Percentiles rank a stretch among this genome's conserved stretches.
phyloP scores from a whole-genome alignment of 2,888 invertebrate species.

The Thelaira solivaga region DNA sequence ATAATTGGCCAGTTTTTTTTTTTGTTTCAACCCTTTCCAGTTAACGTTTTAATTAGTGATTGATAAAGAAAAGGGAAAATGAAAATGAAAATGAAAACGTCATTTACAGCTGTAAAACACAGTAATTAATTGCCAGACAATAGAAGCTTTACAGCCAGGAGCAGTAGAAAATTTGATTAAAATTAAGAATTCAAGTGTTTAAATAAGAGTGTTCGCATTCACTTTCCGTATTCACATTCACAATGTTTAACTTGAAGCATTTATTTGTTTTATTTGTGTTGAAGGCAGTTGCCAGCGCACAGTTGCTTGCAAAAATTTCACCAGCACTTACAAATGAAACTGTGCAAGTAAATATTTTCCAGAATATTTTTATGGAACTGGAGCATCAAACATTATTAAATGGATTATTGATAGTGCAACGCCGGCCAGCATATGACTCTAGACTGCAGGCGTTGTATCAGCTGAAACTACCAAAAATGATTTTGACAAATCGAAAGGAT shows the following conservation, averaged over 20 bases:
- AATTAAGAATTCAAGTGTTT: not conserved
- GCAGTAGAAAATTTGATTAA: too few species aligned
- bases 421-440: not conserved
- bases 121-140: too few species aligned
- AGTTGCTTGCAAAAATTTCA: not conserved
- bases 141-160: too few species aligned
- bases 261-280: not conserved
- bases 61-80: too few species aligned
- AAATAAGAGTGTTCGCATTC: not conserved
- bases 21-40: too few species aligned
- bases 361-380: conserved; percentile 1
- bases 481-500: not conserved
- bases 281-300: not conserved
- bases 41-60: too few species aligned
- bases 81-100: not conserved
- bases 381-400: not conserved
- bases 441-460: conserved; percentile 9
- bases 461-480: conserved; percentile 17
- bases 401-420: not conserved
- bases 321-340: not conserved
- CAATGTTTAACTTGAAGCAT: conserved; percentile 6
- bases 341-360: not conserved
- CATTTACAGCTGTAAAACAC: not conserved
- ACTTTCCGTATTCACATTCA: conserved; percentile 2
- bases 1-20: too few species aligned